A percentile compares a stretch with the other conserved stretches of the same genome.
Conservation (phyloP, 1,140 invertebrate species). For the Ceratitis capitata region DNA sequence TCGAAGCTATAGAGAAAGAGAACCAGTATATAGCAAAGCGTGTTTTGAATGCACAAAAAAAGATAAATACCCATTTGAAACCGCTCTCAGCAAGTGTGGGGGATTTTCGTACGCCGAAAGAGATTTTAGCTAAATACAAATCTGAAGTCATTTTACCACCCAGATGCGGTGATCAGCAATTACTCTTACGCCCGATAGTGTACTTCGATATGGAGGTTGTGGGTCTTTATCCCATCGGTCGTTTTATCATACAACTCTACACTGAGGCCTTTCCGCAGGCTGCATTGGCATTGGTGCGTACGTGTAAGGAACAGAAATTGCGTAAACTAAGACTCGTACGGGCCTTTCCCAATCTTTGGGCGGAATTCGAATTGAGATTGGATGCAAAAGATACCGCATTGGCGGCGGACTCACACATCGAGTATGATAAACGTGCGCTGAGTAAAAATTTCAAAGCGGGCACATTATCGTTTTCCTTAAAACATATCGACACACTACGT, state of each 20-base stretch:
- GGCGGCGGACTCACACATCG: not conserved
- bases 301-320: not conserved
- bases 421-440: not conserved
- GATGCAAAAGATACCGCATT: not conserved
- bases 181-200: not conserved
- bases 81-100: not conserved
- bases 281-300: not conserved
- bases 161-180: not conserved
- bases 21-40: not conserved
- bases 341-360: not conserved
- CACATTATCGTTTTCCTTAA: not conserved
- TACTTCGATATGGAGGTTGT: not conserved
- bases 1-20: not conserved
- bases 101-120: not conserved
- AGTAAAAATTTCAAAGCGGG: not conserved
- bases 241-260: not conserved
- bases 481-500: not conserved
- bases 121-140: not conserved
- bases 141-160: not conserved
- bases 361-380: not conserved
- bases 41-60: not conserved
- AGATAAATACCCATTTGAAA: not conserved
- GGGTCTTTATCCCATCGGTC: not conserved
- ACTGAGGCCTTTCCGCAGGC: not conserved
- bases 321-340: not conserved